Evolutionary conservation across 92 coral and sea anemone genomes (phyloP).

Genomic region (Umimayanthus kanabou): DNA sequence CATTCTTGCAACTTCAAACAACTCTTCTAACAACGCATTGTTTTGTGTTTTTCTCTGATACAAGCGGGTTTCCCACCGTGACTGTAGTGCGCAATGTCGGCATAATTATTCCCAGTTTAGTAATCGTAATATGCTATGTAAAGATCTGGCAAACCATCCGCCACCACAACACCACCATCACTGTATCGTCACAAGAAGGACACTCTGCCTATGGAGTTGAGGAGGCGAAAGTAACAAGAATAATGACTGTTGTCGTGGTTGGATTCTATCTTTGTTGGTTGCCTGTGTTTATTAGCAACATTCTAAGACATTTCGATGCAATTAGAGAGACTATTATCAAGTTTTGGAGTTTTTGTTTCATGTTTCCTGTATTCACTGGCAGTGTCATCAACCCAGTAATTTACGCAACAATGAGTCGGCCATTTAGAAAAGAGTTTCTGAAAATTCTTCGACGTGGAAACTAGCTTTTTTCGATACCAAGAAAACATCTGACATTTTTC

Average conservation of each 20-base stretch:
- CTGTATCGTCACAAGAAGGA: background rate
- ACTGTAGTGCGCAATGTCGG: background rate
- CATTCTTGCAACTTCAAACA: background rate
- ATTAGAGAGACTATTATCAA: background rate
- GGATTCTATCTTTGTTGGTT: conserved; percentile 17
- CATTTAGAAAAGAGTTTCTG: conserved; percentile 1
- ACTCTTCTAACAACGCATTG: background rate
- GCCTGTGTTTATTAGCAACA: background rate
- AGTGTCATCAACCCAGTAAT: conserved; percentile 21
- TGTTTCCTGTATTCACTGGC: background rate
- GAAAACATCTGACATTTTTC: too few relatives aligned
- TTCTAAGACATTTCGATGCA: background rate
- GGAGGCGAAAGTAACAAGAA: background rate
- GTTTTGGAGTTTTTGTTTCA: background rate
- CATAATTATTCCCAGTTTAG: conserved; percentile 9
- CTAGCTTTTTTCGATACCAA: too few relatives aligned
- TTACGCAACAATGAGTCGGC: conserved; percentile 21
- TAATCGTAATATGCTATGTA: background rate
- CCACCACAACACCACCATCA: background rate
- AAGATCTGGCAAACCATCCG: conserved; percentile 14
- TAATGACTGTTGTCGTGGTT: background rate
- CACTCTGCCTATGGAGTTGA: background rate
- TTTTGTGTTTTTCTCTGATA: background rate
- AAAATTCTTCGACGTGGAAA: background rate
- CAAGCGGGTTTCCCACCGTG: background rate